phyloP scores from a whole-genome alignment of 2,888 invertebrate species.

The Eristalis pertinax region DNA sequence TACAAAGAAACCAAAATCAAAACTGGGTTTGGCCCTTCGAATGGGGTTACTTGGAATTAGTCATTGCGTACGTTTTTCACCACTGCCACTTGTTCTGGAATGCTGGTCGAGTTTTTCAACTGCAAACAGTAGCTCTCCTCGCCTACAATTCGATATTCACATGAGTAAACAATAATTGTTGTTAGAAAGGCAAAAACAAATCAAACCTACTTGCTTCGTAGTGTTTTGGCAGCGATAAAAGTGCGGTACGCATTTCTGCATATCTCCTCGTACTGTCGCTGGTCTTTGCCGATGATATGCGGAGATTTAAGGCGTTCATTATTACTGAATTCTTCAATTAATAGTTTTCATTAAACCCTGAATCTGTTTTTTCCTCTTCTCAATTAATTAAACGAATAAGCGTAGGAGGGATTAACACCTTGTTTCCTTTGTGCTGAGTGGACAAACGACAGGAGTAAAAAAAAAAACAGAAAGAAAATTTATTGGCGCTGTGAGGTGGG shows the following conservation, averaged over 20 bases:
- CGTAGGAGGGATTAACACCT: background rate
- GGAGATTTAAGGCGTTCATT: slow-evolving; percentile 77
- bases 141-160: slow-evolving; percentile 64
- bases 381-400: background rate
- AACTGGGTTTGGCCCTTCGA: background rate
- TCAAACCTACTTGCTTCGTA: slow-evolving; percentile 73
- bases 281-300: slow-evolving; percentile 76
- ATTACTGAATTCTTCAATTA: background rate
- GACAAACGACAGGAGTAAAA: slow-evolving; percentile 13
- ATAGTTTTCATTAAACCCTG: background rate
- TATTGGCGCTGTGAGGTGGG: background rate
- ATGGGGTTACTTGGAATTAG: background rate
- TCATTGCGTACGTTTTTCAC: slow-evolving; percentile 75
- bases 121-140: slow-evolving; percentile 73
- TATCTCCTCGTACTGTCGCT: slow-evolving; percentile 76
- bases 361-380: background rate
- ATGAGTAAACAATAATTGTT: slow-evolving; percentile 25
- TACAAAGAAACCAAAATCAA: slow-evolving; percentile 40
- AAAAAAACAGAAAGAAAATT: slow-evolving; percentile 11
- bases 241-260: slow-evolving; percentile 75
- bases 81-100: slow-evolving; percentile 76
- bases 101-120: slow-evolving; percentile 73
- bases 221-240: slow-evolving; percentile 74
- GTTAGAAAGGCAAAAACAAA: slow-evolving; percentile 8
- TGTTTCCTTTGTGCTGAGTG: slow-evolving; percentile 22